A percentile compares a stretch with the other conserved stretches of the same genome.
Evolutionary conservation across 1,140 invertebrate genomes (phyloP).

Genomic region (Diuraphis noxia): DNA sequence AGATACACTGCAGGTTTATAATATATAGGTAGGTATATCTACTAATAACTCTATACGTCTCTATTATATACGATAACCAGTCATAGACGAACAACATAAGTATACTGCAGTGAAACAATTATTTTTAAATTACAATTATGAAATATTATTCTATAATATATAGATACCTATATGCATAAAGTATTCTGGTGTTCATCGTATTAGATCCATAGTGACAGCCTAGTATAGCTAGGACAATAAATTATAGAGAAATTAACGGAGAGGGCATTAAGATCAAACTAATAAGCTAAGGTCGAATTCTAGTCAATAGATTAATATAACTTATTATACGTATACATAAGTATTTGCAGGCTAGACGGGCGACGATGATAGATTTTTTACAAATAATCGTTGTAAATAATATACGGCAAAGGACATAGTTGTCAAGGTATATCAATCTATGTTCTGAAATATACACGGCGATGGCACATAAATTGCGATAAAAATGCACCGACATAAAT

Average conservation of each 20-base stretch:
- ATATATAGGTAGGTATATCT: neutral
- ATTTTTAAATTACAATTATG: neutral
- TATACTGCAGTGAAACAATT: neutral
- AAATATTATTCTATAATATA: neutral
- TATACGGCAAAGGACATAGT: neutral
- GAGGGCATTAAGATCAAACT: slow-evolving; percentile 40
- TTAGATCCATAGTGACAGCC: neutral
- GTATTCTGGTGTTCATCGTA: neutral
- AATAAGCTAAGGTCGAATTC: slow-evolving; percentile 40
- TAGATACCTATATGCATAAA: neutral
- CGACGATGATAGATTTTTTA: neutral
- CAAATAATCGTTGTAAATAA: neutral
- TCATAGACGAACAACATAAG: neutral
- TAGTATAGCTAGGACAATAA: neutral
- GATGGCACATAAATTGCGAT: neutral
- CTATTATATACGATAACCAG: too few relatives aligned
- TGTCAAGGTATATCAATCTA: slow-evolving; percentile 27
- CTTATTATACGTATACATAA: neutral
- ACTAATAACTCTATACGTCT: neutral
- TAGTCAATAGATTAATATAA: slow-evolving; percentile 21
- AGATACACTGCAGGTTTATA: neutral
- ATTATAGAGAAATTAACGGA: slow-evolving; percentile 29
- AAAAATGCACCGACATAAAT: neutral
- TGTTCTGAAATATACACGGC: neutral
- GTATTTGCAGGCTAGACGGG: neutral